Evolutionary conservation across 2,113 vertebrate genomes (phyloP), one percentile per base, ranked within the genome.

Genomic region (Pedionomus torquatus): DNA sequence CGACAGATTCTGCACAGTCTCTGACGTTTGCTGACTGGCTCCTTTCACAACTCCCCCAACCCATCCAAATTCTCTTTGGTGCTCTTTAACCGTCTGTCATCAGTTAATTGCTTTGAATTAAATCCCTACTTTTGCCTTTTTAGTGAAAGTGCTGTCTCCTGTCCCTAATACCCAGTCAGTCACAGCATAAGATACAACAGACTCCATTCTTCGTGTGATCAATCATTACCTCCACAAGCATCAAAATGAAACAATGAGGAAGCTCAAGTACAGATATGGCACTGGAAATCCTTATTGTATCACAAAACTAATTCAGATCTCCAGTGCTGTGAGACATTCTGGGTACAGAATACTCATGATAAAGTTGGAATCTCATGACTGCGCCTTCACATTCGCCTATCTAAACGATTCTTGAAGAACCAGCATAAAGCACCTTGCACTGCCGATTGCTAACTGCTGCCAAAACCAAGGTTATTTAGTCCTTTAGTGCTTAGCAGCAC

Each of bases 131-230:
- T 76, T 31, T 83, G 17, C 48, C 16, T n/a, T 74, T 57, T 48
- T 48, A 71, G n/a, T 35, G 25, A 6, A 31, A 51, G 9, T 13
- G 11, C 13, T 52, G 25, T 41, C 52, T 71, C 35, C 61, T n/a
- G 19, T 31, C 23, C 28, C 57, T 76, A 5, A 4, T 3, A 48
- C 4, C 7, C 16, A 7, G 3, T 6, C 51, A 48, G n/a, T 2
- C n/a, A 49, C 41, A 71, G 19, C 12, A 21, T 19, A 54, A 7
- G 1, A 43, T 4, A 51, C 0, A 4, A 25, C 25, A 60, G 17
- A 31, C 8, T 69, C 18, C 26, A 5, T 18, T 58, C 14, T 23
- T 64, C 11, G 25, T 74, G 25, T 14, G 30, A 14, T 23, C 60
- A 64, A 3, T 20, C 28, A 31, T 41, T 25, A 72, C 33, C 33